Conservation (phyloP, 2,797 vertebrate species). For the Halcyon badia region DNA sequence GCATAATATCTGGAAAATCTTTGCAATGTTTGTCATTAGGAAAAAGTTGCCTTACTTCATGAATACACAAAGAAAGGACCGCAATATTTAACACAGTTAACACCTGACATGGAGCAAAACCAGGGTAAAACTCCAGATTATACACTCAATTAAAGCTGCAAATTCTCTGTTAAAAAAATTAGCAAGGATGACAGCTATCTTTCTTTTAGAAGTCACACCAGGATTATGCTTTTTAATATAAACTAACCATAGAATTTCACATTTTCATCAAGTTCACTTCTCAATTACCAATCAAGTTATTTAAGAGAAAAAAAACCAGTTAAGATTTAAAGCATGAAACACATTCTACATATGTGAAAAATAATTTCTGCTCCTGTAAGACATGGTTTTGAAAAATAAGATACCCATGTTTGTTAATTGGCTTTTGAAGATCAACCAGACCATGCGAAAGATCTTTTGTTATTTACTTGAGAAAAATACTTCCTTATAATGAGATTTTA, state of each 20-base stretch:
- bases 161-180: neutral
- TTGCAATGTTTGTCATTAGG: neutral
- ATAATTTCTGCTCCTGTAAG: neutral
- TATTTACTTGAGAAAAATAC: neutral
- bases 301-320: neutral
- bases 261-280: neutral
- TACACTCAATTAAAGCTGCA: accelerated
- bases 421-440: neutral
- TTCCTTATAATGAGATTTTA: neutral
- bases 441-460: neutral
- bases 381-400: neutral
- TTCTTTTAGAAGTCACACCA: neutral
- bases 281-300: neutral
- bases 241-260: neutral
- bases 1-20: neutral
- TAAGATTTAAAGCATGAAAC: neutral
- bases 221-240: neutral
- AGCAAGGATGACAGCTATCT: neutral
- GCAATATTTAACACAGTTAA: neutral
- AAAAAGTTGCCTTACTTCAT: neutral
- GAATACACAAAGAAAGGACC: neutral
- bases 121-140: neutral
- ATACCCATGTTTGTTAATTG: neutral
- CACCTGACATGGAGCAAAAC: neutral
- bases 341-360: neutral